Percentiles rank a stretch among this genome's conserved stretches.
Conservation (phyloP, 1,140 invertebrate genomes). For the Caenorhabditis brenneri region DNA sequence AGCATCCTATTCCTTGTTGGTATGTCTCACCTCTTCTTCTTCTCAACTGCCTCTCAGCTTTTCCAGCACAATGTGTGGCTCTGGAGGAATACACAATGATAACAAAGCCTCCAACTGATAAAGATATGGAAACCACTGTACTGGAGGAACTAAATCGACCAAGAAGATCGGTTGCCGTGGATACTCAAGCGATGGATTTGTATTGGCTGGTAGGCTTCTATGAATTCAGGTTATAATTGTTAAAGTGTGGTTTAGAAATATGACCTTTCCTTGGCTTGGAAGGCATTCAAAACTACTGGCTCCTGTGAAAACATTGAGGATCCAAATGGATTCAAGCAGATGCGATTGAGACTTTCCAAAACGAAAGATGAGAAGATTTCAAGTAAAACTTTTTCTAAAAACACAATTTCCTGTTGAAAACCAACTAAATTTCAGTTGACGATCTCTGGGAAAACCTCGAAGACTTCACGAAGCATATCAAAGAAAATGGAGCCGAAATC, state of each 20-base stretch:
- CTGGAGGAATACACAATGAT: background rate
- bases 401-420: no score
- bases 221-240: background rate
- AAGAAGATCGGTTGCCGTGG: background rate
- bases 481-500: background rate
- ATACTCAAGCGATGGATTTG: background rate
- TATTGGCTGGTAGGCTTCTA: background rate
- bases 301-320: background rate
- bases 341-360: background rate
- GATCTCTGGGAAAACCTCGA: background rate
- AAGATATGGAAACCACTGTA: background rate
- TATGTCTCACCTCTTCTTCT: background rate
- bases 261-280: background rate
- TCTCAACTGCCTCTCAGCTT: background rate
- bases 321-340: background rate
- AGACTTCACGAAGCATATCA: background rate
- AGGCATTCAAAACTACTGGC: background rate
- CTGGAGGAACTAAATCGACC: background rate
- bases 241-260: background rate
- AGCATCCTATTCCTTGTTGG: background rate
- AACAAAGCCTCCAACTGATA: background rate
- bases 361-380: no score
- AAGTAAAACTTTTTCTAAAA: no score
- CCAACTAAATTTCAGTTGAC: background rate
- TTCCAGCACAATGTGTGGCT: background rate